phyloP scores from a whole-genome alignment of 2,113 vertebrate genomes.

The Otus sunia region DNA sequence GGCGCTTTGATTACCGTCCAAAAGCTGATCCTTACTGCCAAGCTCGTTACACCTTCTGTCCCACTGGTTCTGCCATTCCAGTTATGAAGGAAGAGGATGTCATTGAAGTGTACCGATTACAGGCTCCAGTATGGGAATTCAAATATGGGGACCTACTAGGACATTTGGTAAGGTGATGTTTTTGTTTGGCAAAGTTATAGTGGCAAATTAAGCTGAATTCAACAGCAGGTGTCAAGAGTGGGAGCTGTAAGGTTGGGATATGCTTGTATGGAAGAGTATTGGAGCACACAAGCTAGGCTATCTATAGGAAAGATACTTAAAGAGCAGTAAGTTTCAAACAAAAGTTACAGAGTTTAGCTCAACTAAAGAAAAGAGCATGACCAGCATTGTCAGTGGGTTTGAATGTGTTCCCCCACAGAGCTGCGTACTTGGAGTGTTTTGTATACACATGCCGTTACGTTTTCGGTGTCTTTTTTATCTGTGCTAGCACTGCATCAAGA shows the following conservation, averaged over 20 bases:
- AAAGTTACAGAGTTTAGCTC: background rate
- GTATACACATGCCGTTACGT: accelerated
- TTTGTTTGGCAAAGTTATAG: background rate
- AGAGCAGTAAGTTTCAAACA: background rate
- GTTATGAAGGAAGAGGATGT: conserved; percentile 81
- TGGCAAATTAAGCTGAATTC: background rate
- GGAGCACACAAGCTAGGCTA: background rate
- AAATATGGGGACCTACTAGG: conserved; percentile 90
- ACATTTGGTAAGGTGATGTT: conserved; percentile 81
- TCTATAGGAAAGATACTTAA: background rate
- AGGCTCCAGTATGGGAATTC: conserved; percentile 97
- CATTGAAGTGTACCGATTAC: conserved; percentile 89
- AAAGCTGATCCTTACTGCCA: conserved; percentile 87
- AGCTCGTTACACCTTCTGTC: conserved; percentile 94
- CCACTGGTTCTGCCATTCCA: conserved; percentile 84
- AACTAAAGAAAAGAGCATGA: background rate
- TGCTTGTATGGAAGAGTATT: background rate
- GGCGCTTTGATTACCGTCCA: conserved; percentile 89
- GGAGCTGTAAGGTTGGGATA: background rate
- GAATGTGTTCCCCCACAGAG: background rate
- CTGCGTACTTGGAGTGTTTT: background rate
- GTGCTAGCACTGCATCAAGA: background rate
- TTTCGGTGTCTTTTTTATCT: background rate
- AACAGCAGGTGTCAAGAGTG: background rate
- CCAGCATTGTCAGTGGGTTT: background rate